Evolutionary conservation across 2,888 invertebrate species (phyloP).

Genomic region (Harpagoxenus sublaevis): DNA sequence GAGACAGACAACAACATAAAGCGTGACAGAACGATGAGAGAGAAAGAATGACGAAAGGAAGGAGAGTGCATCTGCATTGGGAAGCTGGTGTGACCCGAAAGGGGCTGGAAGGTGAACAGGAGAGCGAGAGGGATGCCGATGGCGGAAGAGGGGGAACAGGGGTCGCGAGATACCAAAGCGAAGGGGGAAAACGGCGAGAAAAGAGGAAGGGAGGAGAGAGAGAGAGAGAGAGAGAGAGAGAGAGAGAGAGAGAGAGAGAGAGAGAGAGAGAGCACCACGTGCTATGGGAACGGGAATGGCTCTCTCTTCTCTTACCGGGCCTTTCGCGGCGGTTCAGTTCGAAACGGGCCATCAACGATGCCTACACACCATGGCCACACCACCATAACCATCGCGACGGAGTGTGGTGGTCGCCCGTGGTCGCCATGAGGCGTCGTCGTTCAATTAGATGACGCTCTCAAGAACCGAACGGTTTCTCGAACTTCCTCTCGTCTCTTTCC

Average conservation of each 20-base stretch:
- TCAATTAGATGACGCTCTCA: constrained; percentile 52
- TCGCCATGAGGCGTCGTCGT: constrained; percentile 72
- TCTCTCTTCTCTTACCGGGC: constrained; percentile 77
- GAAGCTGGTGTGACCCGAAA: constrained; percentile 54
- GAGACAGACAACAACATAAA: constrained; percentile 35
- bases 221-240: constrained; percentile 71
- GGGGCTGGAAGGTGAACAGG: constrained; percentile 62
- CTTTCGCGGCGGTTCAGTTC: constrained; percentile 79
- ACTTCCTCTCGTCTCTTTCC: constrained; percentile 9
- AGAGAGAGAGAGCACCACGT: constrained; percentile 81
- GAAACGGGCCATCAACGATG: constrained; percentile 85
- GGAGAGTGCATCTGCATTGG: constrained; percentile 67
- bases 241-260: constrained; percentile 58
- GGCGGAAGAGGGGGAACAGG: constrained; percentile 49
- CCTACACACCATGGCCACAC: constrained; percentile 83
- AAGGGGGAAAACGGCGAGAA: constrained; percentile 33
- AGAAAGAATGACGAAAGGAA: constrained; percentile 55
- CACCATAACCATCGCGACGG: constrained; percentile 76
- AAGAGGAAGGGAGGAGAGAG: constrained; percentile 59
- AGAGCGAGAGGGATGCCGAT: constrained; percentile 50
- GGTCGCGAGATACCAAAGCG: constrained; percentile 42
- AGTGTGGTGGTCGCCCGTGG: constrained; percentile 54
- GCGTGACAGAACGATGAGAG: constrained; percentile 55
- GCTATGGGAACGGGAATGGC: constrained; percentile 84
- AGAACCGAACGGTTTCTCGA: constrained; percentile 26